Evolutionary conservation across 2,113 vertebrate species (phyloP).

Genomic region (Gambusia holbrooki): DNA sequence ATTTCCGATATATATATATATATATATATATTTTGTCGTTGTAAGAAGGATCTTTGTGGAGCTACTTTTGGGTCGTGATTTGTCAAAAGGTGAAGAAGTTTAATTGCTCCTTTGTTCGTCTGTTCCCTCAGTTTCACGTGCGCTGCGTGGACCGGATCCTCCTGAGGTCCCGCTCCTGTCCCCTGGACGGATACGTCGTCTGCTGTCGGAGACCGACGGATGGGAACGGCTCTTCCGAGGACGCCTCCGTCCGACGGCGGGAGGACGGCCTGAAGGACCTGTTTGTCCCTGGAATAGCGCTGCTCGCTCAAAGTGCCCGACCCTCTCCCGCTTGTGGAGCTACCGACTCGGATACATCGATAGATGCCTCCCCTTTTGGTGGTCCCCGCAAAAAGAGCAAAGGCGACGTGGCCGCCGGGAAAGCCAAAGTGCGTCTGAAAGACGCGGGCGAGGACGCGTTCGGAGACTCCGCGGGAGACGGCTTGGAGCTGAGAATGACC

Average conservation of each 20-base stretch:
- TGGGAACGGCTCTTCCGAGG: conserved; percentile 22
- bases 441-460: not conserved
- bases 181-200: conserved; percentile 78
- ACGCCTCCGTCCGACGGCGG: conserved; percentile 20
- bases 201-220: conserved; percentile 65
- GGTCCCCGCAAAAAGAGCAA: not conserved
- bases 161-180: conserved; percentile 68
- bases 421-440: not conserved
- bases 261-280: conserved; percentile 61
- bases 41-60: too few relatives aligned
- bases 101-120: not conserved
- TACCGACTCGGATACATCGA: conserved; percentile 6
- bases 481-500: conserved; percentile 22
- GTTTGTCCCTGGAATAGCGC: conserved; percentile 72
- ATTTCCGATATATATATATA: too few relatives aligned
- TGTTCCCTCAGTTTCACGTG: conserved; percentile 76
- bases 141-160: conserved; percentile 79
- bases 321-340: conserved; percentile 18
- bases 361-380: not conserved
- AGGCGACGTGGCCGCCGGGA: not conserved
- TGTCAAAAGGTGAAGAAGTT: too few relatives aligned
- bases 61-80: too few relatives aligned
- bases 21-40: too few relatives aligned
- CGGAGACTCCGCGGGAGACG: not conserved
- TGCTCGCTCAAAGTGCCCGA: conserved; percentile 37